These are phyloP conservation scores for Channa striata DNA, from an alignment of 2,797 vertebrate species.

Conservation along the genomic window DNA sequence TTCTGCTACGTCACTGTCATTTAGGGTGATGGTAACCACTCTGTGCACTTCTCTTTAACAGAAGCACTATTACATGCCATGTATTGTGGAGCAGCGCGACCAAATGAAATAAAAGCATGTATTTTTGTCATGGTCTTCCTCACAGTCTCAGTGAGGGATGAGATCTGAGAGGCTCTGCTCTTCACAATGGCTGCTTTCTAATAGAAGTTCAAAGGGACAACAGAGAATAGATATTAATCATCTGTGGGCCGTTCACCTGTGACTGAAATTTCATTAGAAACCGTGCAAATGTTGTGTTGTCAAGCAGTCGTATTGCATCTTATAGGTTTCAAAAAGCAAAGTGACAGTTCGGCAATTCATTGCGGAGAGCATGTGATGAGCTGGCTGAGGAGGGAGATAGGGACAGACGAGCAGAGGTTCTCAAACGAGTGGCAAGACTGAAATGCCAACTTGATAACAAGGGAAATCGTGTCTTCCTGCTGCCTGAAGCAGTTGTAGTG, in stretches of 20 bases:
- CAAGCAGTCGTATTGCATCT: conserved; percentile 9
- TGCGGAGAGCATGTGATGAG: background rate
- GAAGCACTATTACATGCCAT: conserved; percentile 43
- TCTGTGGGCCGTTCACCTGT: conserved; percentile 20
- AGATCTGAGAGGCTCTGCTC: background rate
- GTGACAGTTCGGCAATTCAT: conserved; percentile 1
- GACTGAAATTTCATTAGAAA: conserved; percentile 21
- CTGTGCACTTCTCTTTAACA: conserved; percentile 53
- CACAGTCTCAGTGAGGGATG: background rate
- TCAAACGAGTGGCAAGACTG: conserved; percentile 44
- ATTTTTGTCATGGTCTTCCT: conserved; percentile 17
- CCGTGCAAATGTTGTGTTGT: conserved; percentile 48
- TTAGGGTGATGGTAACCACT: conserved; percentile 70
- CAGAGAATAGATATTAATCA: background rate
- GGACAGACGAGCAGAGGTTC: conserved; percentile 37
- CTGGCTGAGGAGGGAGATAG: conserved; percentile 27
- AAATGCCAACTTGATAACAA: conserved; percentile 85
- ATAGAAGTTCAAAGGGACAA: conserved; percentile 8
- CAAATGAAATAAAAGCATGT: conserved; percentile 51
- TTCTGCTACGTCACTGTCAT: conserved; percentile 64
- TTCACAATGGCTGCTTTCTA: conserved; percentile 18
- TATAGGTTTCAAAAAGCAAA: conserved; percentile 9
- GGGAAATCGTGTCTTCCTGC: conserved; percentile 23
- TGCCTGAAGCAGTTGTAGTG: background rate
- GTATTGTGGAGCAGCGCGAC: conserved; percentile 27